These are phyloP conservation scores for Poliocrania exsul DNA, from an alignment of 2,797 vertebrate genomes.

Conservation along the genomic window DNA sequence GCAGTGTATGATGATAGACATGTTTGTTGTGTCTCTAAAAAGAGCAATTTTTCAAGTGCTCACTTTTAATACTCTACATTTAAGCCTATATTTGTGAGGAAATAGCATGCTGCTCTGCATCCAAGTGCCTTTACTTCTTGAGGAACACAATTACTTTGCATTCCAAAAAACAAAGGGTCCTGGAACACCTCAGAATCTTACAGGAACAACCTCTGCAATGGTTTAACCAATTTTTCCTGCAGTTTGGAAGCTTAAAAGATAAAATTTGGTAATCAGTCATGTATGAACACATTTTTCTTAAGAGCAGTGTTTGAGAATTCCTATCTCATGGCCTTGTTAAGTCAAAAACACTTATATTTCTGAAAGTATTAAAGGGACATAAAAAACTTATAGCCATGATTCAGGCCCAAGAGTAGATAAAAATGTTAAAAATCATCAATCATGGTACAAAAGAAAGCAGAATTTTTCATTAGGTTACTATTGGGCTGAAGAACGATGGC, in stretches of 20 bases:
- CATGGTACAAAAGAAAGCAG: not conserved
- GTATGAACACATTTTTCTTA: not conserved
- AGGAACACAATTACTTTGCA: not conserved
- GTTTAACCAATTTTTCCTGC: not conserved
- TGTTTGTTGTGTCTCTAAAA: not conserved
- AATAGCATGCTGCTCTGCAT: not conserved
- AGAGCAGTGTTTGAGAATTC: not conserved
- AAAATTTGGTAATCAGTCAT: not conserved
- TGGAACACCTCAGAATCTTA: not conserved
- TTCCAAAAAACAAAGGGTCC: not conserved
- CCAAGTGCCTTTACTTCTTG: not conserved
- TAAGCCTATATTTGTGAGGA: not conserved
- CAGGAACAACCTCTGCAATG: not conserved
- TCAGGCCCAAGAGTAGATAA: slow-evolving; percentile 15
- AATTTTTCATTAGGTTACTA: not conserved
- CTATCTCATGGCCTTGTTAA: not conserved
- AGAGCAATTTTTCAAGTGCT: not conserved
- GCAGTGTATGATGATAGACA: not conserved
- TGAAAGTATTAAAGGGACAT: not conserved
- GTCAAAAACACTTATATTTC: slow-evolving; percentile 33
- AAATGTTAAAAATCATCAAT: slow-evolving; percentile 11
- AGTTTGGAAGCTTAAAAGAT: not conserved
- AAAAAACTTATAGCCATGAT: not conserved
- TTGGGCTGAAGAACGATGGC: not conserved
- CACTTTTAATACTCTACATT: not conserved